Base-by-base conservation (phyloP, 2,113 vertebrate species). In the Psilopsiagon aymara region DNA sequence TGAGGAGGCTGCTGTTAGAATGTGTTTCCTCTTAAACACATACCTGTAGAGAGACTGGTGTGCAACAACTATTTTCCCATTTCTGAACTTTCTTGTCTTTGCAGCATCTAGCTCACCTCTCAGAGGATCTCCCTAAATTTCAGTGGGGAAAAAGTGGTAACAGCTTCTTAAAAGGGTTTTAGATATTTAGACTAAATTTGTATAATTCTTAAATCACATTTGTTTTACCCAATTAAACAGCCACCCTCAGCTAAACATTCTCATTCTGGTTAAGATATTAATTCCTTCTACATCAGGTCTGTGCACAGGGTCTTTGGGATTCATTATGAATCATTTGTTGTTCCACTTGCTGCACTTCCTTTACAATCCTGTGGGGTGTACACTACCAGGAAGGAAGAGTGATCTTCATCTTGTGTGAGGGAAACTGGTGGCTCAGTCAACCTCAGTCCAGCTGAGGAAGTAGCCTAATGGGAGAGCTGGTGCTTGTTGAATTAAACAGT, bases 131-230 rank as follows among this genome's bases (percentile, higher is more conserved):
- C 39, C 27, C 33, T 55, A 33, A 35, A 57, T 83, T 94, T 83
- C 33, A 28, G 5, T 1, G 3, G 9, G 3, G 11, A 27, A 18
- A 18, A 55, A 10, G 4, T 2, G 1, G 1, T 31, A 85, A 53
- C 19, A 75, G 13, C 15, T 86, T 91, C 78, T 31, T 63, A 7
- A 88, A 68, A 8, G 37, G 10, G 5, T 82, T 82, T 94, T 28
- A 90, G 63, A 43, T 71, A 4, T 67, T 86, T 60, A 86, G n/a
- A 31, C 33, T 62, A 20, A 14, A n/a, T 23, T 23, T n/a, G 55
- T 53, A 37, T n/a, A 66, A 60, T 49, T 76, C 41, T 47, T 63
- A 75, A 57, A 71, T 66, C 4, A 67, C 4, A 3, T 29, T 49
- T 25, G 59, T n/a, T 68, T 5, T 82, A 85, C 74, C 24, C 39